Evolutionary conservation across 1,140 invertebrate species (phyloP).

Genomic region (Manduca sexta): DNA sequence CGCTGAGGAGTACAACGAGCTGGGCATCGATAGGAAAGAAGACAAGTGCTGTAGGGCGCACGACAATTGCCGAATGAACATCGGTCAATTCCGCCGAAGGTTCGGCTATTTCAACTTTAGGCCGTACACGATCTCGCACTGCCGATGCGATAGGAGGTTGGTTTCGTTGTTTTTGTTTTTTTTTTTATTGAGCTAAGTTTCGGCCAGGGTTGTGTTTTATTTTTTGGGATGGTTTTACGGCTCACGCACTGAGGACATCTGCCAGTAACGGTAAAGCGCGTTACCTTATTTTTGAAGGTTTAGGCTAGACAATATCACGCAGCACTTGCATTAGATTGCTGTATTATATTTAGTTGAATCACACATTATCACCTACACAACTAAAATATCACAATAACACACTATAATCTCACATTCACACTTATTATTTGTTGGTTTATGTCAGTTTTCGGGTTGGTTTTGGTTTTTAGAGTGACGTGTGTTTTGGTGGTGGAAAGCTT

Average conservation of each 20-base stretch:
- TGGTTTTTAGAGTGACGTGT: background rate
- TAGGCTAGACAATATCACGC: too few relatives aligned
- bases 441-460: background rate
- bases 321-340: too few relatives aligned
- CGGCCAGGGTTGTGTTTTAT: background rate
- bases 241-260: too few relatives aligned
- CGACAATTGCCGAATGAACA: constrained; percentile 81
- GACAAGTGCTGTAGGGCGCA: constrained; percentile 89
- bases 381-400: too few relatives aligned
- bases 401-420: too few relatives aligned
- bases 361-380: too few relatives aligned
- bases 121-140: constrained; percentile 90
- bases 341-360: too few relatives aligned
- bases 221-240: too few relatives aligned
- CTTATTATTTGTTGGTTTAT: background rate
- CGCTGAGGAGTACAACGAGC: constrained; percentile 77
- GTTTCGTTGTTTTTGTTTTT: constrained; percentile 19
- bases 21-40: constrained; percentile 79
- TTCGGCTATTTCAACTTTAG: constrained; percentile 86
- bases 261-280: too few relatives aligned
- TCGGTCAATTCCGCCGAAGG: constrained; percentile 79
- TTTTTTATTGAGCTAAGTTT: constrained; percentile 3
- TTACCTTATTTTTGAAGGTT: too few relatives aligned
- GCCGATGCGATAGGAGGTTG: constrained; percentile 88
- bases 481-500: too few relatives aligned